Percentiles rank a stretch among this genome's conserved stretches.
These are phyloP conservation scores for Heteromormyrus szaboi DNA, from an alignment of 2,797 vertebrate genomes.

Conservation along the genomic window DNA sequence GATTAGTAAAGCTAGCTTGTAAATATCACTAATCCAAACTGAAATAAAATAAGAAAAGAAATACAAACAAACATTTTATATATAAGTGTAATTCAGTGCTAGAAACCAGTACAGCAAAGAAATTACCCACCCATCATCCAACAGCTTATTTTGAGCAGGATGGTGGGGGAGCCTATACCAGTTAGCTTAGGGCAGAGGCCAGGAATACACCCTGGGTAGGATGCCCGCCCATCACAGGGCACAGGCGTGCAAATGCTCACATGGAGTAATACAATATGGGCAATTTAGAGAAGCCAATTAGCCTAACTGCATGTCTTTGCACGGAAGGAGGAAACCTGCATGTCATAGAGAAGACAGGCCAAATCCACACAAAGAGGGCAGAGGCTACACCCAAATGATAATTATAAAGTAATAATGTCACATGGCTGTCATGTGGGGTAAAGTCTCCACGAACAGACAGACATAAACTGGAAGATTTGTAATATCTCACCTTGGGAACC, in stretches of 20 bases:
- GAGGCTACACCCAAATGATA: background rate
- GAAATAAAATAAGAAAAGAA: background rate
- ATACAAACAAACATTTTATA: background rate
- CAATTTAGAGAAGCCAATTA: background rate
- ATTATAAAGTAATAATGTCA: background rate
- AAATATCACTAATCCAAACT: background rate
- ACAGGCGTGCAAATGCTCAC: background rate
- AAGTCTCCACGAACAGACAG: background rate
- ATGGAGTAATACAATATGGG: background rate
- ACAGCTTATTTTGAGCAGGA: background rate
- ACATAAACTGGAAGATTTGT: background rate
- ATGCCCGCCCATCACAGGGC: background rate
- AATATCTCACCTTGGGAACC: background rate
- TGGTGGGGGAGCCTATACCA: background rate
- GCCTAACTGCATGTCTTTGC: background rate
- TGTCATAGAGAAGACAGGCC: background rate
- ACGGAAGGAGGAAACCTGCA: background rate
- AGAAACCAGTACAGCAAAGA: background rate
- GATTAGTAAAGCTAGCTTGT: background rate
- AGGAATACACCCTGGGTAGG: background rate
- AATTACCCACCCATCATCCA: background rate
- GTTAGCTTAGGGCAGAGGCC: background rate
- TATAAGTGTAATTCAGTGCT: background rate
- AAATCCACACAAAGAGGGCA: background rate
- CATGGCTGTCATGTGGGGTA: background rate